Evolutionary conservation across 2,113 vertebrate genomes (phyloP).

Genomic region (Xenopus borealis): DNA sequence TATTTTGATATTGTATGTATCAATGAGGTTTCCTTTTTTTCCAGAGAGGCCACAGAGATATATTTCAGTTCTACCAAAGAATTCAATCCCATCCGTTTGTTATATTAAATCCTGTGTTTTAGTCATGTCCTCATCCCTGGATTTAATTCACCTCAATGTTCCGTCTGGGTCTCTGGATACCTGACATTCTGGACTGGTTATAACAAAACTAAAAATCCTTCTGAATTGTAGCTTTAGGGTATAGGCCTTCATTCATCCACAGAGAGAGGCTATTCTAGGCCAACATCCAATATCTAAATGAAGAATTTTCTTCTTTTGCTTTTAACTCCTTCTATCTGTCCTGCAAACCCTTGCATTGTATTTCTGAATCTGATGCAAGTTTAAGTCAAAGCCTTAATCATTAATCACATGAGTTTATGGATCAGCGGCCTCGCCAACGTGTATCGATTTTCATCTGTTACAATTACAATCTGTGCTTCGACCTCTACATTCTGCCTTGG

Average conservation of each 20-base stretch:
- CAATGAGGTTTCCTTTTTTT: too few species aligned
- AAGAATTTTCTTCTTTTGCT: background rate
- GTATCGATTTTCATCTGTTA: background rate
- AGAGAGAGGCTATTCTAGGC: slow-evolving; percentile 9
- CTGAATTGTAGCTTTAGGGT: slow-evolving; percentile 52
- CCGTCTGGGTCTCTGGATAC: slow-evolving; percentile 14
- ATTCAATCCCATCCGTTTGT: background rate
- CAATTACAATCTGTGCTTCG: background rate
- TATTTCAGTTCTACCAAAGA: background rate
- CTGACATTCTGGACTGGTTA: slow-evolving; percentile 35
- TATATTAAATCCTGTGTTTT: slow-evolving; percentile 29
- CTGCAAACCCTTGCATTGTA: background rate
- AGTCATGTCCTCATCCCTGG: slow-evolving; percentile 39
- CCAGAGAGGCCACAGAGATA: background rate
- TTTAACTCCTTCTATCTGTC: background rate
- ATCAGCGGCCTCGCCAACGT: background rate
- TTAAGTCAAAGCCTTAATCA: slow-evolving; percentile 1
- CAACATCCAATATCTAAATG: background rate
- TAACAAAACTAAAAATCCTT: slow-evolving; percentile 54
- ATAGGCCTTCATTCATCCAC: slow-evolving; percentile 56
- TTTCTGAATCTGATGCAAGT: background rate
- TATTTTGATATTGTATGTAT: too few species aligned
- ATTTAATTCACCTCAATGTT: slow-evolving; percentile 48
- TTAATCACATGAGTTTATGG: background rate
- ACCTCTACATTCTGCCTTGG: background rate